phyloP scores from a whole-genome alignment of 2,888 invertebrate species.

The Tetropium fuscum region DNA sequence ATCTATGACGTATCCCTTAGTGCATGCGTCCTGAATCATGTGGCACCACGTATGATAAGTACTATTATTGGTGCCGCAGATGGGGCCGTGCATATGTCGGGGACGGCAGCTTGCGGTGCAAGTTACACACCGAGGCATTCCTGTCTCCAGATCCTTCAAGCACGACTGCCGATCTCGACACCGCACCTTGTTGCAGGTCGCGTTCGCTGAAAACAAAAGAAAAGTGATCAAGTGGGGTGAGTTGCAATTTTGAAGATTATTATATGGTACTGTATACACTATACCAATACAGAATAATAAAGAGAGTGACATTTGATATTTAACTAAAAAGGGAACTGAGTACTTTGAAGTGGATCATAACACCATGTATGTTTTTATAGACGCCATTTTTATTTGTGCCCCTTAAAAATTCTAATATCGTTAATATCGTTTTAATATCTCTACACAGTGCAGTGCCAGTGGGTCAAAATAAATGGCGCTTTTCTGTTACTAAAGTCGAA shows the following conservation, averaged over 20 bases:
- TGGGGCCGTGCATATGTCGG: conserved; percentile 67
- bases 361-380: too few species aligned
- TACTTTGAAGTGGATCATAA: too few species aligned
- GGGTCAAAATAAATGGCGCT: too few species aligned
- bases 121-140: conserved; percentile 78
- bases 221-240: conserved; percentile 21
- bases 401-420: too few species aligned
- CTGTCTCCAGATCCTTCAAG: conserved; percentile 73
- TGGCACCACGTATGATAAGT: conserved; percentile 85
- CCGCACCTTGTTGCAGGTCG: conserved; percentile 75
- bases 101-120: conserved; percentile 75
- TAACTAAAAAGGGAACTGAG: too few species aligned
- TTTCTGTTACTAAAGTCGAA: too few species aligned
- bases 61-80: conserved; percentile 80
- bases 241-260: background rate
- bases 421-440: too few species aligned
- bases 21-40: conserved; percentile 82
- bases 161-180: conserved; percentile 79
- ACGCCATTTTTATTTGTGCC: too few species aligned
- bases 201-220: conserved; percentile 69
- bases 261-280: too few species aligned
- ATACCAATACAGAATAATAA: too few species aligned
- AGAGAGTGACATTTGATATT: too few species aligned
- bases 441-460: too few species aligned
- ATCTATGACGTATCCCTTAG: conserved; percentile 78